These are phyloP conservation scores for Cisticola juncidis DNA, from an alignment of 2,113 vertebrate genomes.

Conservation along the genomic window DNA sequence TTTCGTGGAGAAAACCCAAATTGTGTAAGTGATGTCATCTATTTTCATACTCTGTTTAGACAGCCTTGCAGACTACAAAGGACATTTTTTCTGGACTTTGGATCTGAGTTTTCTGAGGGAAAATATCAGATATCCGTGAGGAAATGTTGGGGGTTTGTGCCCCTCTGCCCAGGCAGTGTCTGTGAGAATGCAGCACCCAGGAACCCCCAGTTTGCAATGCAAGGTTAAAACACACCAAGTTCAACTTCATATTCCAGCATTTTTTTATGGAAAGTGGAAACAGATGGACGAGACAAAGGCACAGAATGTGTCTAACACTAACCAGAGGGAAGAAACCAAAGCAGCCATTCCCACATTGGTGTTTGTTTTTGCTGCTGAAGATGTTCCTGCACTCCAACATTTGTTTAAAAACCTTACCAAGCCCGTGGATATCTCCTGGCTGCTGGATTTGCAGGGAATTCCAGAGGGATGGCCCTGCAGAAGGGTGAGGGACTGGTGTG, in stretches of 20 bases:
- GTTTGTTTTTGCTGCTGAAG: neutral
- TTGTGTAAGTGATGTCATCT: neutral
- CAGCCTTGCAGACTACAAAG: neutral
- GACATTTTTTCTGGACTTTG: neutral
- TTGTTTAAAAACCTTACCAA: neutral
- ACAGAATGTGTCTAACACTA: neutral
- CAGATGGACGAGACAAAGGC: neutral
- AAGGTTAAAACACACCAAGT: neutral
- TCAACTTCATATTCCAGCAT: neutral
- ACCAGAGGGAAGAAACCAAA: neutral
- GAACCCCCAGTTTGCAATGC: neutral
- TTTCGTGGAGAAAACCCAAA: neutral
- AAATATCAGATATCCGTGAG: neutral
- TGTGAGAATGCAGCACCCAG: neutral
- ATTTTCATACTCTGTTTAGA: neutral
- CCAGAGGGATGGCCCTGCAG: neutral
- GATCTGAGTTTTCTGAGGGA: neutral
- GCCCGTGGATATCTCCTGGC: neutral
- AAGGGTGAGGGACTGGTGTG: neutral
- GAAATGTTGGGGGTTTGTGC: neutral
- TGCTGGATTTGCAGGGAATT: neutral
- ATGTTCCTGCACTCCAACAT: neutral
- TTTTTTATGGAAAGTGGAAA: slow-evolving; percentile 10
- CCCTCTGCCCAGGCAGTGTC: neutral
- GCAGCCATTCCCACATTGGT: neutral